These are phyloP conservation scores for Phenacoccus solenopsis DNA, from an alignment of 1,140 invertebrate species.

Conservation along the genomic window DNA sequence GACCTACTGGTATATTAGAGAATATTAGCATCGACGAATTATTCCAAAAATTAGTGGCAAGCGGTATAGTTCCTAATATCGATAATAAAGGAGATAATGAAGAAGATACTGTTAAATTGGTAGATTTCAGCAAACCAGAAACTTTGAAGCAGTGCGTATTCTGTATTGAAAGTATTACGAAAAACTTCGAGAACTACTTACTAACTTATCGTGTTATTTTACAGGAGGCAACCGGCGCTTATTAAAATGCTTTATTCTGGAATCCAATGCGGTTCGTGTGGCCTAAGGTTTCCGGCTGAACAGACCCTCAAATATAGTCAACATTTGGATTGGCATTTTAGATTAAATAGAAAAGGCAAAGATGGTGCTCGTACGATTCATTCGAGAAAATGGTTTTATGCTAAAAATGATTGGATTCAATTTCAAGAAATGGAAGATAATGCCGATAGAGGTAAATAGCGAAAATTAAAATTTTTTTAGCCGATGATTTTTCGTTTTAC, in stretches of 20 bases:
- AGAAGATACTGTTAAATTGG: slow-evolving; percentile 39
- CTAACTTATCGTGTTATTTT: slow-evolving; percentile 23
- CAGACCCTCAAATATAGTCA: slow-evolving; percentile 78
- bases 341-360: slow-evolving; percentile 77
- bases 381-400: slow-evolving; percentile 78
- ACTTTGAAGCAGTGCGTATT: slow-evolving; percentile 58
- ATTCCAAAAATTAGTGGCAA: slow-evolving; percentile 67
- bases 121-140: slow-evolving; percentile 52
- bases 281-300: slow-evolving; percentile 74
- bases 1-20: slow-evolving; percentile 19
- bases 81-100: slow-evolving; percentile 19
- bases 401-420: slow-evolving; percentile 81
- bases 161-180: too few species aligned
- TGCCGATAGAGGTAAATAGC: slow-evolving; percentile 63
- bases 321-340: slow-evolving; percentile 95
- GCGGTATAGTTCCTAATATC: slow-evolving; percentile 54
- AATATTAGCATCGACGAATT: slow-evolving; percentile 65
- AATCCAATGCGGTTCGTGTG: slow-evolving; percentile 90
- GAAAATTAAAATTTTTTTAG: neutral
- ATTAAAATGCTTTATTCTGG: slow-evolving; percentile 44
- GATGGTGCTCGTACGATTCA: slow-evolving; percentile 70
- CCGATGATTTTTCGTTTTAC: neutral
- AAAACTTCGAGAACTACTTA: slow-evolving; percentile 16
- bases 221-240: slow-evolving; percentile 34
- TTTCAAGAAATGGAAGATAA: slow-evolving; percentile 89